Conservation (phyloP, 2,888 invertebrate species). For the Baccha elongata region DNA sequence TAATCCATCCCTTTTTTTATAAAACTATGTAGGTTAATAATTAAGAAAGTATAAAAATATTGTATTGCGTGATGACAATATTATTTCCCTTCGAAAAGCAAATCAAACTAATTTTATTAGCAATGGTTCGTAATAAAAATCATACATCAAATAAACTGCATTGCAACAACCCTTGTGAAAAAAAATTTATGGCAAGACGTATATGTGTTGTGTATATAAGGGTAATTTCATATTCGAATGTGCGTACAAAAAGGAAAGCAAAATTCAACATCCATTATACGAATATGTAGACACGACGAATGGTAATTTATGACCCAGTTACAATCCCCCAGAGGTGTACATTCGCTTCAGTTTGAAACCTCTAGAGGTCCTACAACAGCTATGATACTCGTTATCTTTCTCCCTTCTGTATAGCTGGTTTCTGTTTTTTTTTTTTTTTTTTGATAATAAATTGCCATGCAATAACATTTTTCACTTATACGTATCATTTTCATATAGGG, state of each 20-base stretch:
- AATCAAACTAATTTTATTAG: slow-evolving; percentile 59
- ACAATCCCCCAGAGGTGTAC: slow-evolving; percentile 64
- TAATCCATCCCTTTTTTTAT: too few relatives aligned
- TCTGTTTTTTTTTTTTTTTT: slow-evolving; percentile 30
- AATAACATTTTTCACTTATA: slow-evolving; percentile 72
- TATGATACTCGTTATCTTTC: slow-evolving; percentile 55
- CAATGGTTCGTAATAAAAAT: slow-evolving; percentile 3
- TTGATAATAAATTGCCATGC: slow-evolving; percentile 71
- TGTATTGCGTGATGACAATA: slow-evolving; percentile 26
- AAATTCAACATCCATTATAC: slow-evolving; percentile 58
- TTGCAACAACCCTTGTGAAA: slow-evolving; percentile 34
- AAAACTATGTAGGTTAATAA: too few relatives aligned
- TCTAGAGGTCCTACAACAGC: slow-evolving; percentile 60
- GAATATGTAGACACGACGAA: slow-evolving; percentile 56
- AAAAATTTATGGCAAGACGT: slow-evolving; percentile 53
- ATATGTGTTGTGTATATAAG: slow-evolving; percentile 58
- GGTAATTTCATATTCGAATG: slow-evolving; percentile 58
- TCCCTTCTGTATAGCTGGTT: slow-evolving; percentile 19
- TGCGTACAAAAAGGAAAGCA: slow-evolving; percentile 29
- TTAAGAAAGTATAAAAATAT: too few relatives aligned
- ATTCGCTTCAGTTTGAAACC: slow-evolving; percentile 62
- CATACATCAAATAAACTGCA: slow-evolving; percentile 52
- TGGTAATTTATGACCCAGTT: slow-evolving; percentile 69
- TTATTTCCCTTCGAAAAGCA: slow-evolving; percentile 22
- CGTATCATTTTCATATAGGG: slow-evolving; percentile 63